Conservation (phyloP, 2,113 vertebrate genomes). For the Montifringilla adamsi region DNA sequence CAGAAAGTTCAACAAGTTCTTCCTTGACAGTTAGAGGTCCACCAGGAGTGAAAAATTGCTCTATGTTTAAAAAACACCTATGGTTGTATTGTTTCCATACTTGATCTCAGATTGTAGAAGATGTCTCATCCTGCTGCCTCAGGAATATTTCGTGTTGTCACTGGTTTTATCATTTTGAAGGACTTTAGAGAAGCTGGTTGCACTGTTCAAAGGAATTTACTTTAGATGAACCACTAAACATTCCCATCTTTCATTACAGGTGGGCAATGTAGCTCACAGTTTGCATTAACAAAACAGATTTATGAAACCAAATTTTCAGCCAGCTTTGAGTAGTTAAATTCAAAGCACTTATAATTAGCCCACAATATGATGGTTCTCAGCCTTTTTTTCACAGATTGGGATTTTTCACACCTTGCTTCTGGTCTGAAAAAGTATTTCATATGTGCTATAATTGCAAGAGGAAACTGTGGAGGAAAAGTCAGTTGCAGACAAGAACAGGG, state of each 20-base stretch:
- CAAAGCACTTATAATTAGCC: background rate
- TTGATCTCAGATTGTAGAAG: background rate
- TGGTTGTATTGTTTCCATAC: background rate
- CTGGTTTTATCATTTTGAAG: background rate
- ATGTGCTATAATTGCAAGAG: background rate
- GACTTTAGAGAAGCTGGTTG: background rate
- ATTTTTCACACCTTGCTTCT: background rate
- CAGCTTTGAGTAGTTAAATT: background rate
- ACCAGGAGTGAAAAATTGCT: background rate
- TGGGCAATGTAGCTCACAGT: background rate
- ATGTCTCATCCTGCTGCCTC: background rate
- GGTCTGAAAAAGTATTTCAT: background rate
- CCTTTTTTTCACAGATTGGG: background rate
- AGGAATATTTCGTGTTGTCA: background rate
- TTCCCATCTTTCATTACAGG: background rate
- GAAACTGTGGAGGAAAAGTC: background rate
- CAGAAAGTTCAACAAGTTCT: background rate
- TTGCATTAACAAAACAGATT: background rate
- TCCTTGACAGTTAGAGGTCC: background rate
- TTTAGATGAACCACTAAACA: background rate
- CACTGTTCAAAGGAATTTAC: background rate
- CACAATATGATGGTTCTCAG: background rate
- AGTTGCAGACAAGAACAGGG: background rate
- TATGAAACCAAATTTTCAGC: background rate
- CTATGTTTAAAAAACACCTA: accelerated